Evolutionary conservation across 1,140 invertebrate genomes (phyloP).

Genomic region (Diachasma alloeum): DNA sequence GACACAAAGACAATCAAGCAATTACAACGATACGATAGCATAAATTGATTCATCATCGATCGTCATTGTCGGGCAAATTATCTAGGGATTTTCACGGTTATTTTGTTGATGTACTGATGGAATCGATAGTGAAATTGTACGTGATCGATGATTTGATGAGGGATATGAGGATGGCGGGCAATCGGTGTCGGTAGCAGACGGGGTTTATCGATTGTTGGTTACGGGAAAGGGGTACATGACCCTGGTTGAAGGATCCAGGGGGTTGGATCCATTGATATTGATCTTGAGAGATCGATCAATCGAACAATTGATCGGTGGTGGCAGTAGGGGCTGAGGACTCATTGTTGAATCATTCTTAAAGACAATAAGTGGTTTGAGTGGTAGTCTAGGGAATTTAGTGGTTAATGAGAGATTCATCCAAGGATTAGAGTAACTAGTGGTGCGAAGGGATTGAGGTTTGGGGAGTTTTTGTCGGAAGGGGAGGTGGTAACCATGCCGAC

Average conservation of each 20-base stretch:
- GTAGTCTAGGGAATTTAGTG: not conserved
- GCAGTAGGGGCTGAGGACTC: not conserved
- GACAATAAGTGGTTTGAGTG: conserved; percentile 18
- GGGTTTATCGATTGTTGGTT: conserved; percentile 31
- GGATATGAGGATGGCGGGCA: conserved; percentile 51
- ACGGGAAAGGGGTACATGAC: not conserved
- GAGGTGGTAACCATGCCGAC: conserved; percentile 51
- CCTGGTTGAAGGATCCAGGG: conserved; percentile 14
- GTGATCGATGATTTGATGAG: conserved; percentile 35
- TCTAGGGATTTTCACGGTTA: not conserved
- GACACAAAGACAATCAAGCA: conserved; percentile 52
- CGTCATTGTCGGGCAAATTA: not conserved
- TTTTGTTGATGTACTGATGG: conserved; percentile 45
- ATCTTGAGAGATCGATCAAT: not conserved
- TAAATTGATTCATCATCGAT: not conserved
- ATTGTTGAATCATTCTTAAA: not conserved
- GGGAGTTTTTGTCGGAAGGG: not conserved
- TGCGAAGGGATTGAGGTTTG: not conserved
- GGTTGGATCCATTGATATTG: not conserved
- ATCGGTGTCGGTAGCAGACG: conserved; percentile 65
- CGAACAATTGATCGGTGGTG: not conserved
- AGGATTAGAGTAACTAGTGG: not conserved
- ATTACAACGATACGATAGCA: conserved; percentile 60
- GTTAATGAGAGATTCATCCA: conserved; percentile 10
- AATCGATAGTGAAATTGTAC: conserved; percentile 23